Evolutionary conservation across 2,797 vertebrate genomes (phyloP), one percentile per base, ranked within the genome.

Genomic region (Forpus xanthops): DNA sequence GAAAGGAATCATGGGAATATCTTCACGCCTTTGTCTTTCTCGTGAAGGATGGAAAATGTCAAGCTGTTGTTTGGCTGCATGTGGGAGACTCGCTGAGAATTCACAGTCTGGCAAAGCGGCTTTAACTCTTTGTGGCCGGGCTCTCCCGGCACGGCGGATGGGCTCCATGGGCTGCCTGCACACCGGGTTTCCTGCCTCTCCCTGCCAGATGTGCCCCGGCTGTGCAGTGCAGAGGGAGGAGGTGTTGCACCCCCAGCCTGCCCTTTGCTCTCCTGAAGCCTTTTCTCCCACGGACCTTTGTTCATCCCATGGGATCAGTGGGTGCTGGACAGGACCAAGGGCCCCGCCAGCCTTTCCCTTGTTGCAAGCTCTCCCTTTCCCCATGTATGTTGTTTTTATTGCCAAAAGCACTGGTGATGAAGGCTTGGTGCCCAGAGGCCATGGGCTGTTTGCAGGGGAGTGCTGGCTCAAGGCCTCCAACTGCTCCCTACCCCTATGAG

Each of bases 1-100:
- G 98, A 98, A 98, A 98, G 98, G 98, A 99, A 99, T 99, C 98
- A 99, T 99, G 98, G 98, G 98, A 98, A 99, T 98, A 98, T 98
- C 98, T 98, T 98, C 98, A 98, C 98, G 98, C 98, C 98, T 98
- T 98, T 98, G 98, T 98, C 98, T 98, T 98, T 97, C 96, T 98
- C 85, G 87, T 98, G 98, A 98, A 98, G 98, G 98, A 98, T 98
- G 98, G 98, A 98, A 98, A 98, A 98, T 98, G 98, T 98, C 98
- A 98, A 98, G 98, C 98, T 98, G 97, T 97, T 98, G 97, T 97
- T 98, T 97, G 97, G 98, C 97, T 97, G 97, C 96, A 92, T 97
- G 96, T 97, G 94, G 97, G 96, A 97, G 96, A 97, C 95, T 96
- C 79, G 83, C 95, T 92, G 96, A 90, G 97, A 94, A 97, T 97